A percentile compares a stretch with the other conserved stretches of the same genome.
phyloP scores from a whole-genome alignment of 2,113 vertebrate genomes.

The Epinephelus lanceolatus region DNA sequence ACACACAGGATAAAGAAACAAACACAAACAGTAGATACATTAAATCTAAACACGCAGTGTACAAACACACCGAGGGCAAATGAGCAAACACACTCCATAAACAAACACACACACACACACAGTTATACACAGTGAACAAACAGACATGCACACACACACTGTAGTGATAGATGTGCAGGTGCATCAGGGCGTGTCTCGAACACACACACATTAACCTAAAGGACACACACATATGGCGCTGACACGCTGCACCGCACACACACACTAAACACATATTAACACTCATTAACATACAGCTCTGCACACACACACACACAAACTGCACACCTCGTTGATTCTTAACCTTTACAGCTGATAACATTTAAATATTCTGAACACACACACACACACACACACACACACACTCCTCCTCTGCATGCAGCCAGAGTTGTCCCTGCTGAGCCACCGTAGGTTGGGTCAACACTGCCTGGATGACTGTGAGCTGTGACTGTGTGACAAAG shows the following conservation, averaged over 20 bases:
- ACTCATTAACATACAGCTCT: constrained; percentile 29
- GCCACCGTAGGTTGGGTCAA: background rate
- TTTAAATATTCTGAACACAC: constrained; percentile 12
- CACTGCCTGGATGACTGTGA: background rate
- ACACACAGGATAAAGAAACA: background rate
- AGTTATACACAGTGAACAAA: background rate
- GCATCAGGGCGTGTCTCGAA: background rate
- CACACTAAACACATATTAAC: constrained; percentile 21
- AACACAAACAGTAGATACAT: background rate
- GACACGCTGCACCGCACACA: constrained; percentile 10
- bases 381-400: background rate
- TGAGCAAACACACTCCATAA: background rate
- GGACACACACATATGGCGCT: constrained; percentile 4
- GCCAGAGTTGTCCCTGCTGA: background rate
- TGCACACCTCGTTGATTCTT: constrained; percentile 6
- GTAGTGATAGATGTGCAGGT: background rate
- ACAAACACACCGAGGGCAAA: background rate
- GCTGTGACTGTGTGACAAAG: too few species aligned
- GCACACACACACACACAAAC: constrained; percentile 2
- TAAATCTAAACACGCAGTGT: background rate
- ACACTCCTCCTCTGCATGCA: background rate
- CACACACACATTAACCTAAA: background rate
- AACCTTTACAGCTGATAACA: constrained; percentile 36
- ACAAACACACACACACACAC: background rate
- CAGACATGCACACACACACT: background rate